Percentiles rank a stretch among this genome's conserved stretches.
These are phyloP conservation scores for Epizoanthus rinbou DNA, from an alignment of 92 coral and sea anemone species.

Conservation along the genomic window DNA sequence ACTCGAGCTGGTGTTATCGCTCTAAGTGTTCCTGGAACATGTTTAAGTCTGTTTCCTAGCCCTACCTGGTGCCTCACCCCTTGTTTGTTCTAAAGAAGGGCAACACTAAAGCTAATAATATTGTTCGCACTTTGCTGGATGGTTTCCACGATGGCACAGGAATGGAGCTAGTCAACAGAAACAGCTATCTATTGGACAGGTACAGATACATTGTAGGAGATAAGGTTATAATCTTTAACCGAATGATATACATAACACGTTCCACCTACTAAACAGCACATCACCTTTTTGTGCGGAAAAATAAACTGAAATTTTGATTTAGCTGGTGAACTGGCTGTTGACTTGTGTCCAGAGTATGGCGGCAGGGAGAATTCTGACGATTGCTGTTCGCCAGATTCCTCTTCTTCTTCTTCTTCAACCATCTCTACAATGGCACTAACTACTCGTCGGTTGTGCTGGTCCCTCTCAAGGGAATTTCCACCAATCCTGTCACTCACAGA, in stretches of 20 bases:
- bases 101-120: too few species aligned
- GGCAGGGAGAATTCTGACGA: slow-evolving; percentile 14
- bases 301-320: slow-evolving; percentile 46
- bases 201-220: too few species aligned
- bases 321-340: slow-evolving; percentile 11
- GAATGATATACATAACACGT: neutral
- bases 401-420: slow-evolving; percentile 56
- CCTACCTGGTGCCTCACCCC: too few species aligned
- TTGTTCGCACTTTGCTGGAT: too few species aligned
- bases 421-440: slow-evolving; percentile 76
- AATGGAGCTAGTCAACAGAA: too few species aligned
- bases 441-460: slow-evolving; percentile 59
- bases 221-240: too few species aligned
- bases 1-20: too few species aligned
- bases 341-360: slow-evolving; percentile 27
- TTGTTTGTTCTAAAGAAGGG: too few species aligned
- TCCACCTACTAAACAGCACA: slow-evolving; percentile 12
- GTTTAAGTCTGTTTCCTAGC: too few species aligned
- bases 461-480: slow-evolving; percentile 31
- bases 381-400: slow-evolving; percentile 39
- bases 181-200: too few species aligned
- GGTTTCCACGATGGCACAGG: too few species aligned
- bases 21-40: too few species aligned
- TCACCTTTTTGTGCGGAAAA: slow-evolving; percentile 63
- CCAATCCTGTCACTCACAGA: slow-evolving; percentile 15